Base-by-base conservation (phyloP, 2,113 vertebrate species). In the Herpailurus yagouaroundi region DNA sequence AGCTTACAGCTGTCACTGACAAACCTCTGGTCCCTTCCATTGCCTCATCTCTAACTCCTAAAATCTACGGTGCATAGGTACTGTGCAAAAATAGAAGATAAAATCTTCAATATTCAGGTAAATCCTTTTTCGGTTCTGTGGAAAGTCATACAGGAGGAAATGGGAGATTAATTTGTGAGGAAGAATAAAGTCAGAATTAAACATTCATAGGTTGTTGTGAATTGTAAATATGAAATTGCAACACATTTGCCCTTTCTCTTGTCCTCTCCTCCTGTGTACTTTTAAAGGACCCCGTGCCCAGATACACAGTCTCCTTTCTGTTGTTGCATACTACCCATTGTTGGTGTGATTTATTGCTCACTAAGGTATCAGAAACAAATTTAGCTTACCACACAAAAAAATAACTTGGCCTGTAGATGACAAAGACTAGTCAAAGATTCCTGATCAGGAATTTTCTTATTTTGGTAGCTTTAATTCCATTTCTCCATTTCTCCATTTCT, bases 111-210 rank as follows among this genome's bases (percentile, higher is more conserved):
- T 38, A 76, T 64, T 96, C 21, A 57, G 7, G 66, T 66, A 64
- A 85, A 93, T 66, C 31, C 8, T 60, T 86, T 60, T 41, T 85
- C 41, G 63, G 52, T 73, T 92, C 38, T 71, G 16, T 89, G 27
- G 33, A 41, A 63, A 89, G 15, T 95, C 86, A 76, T 48, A 31
- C 18, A 88, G 41, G 50, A 77, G 16, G 12, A 84, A 91, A 60
- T 79, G 23, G 36, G 93, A 29, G 36, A 66, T 68, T 52, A 36
- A 91, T 88, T 57, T 66, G 36, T 57, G 45, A 91, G 11, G 33
- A 68, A 86, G 85, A 69, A 92, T 27, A 90, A 89, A 88, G 81
- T 97, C 87, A 85, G 41, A 7, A 66, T 94, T 52, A 90, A 45
- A 81, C 4, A 7, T 55, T 19, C 29, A 13, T 36, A 33, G 69